Evolutionary conservation across 2,113 vertebrate genomes (phyloP).

Genomic region (Lampris megalopsis): DNA sequence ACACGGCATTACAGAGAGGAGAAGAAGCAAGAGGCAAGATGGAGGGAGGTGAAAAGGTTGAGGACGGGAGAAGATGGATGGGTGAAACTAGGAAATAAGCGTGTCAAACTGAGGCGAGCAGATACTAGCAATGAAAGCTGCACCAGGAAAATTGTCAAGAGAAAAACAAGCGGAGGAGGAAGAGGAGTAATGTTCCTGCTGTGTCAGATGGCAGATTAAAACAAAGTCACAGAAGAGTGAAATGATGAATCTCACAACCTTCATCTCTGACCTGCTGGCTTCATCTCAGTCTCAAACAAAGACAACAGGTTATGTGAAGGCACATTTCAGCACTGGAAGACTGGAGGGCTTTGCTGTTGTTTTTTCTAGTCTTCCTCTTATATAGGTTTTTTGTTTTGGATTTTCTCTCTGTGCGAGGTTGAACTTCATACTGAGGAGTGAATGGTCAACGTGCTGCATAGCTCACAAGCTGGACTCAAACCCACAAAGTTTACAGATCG

Average conservation of each 20-base stretch:
- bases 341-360: too few species aligned
- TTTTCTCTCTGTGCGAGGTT: too few species aligned
- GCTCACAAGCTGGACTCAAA: too few species aligned
- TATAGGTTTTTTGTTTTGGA: too few species aligned
- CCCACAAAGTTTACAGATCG: too few species aligned
- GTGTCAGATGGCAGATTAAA: constrained; percentile 3
- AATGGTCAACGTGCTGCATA: too few species aligned
- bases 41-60: constrained; percentile 7
- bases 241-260: constrained; percentile 65
- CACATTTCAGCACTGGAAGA: too few species aligned
- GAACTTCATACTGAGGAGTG: too few species aligned
- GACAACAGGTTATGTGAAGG: not conserved
- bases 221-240: constrained; percentile 19
- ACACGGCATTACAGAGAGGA: not conserved
- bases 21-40: not conserved
- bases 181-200: constrained; percentile 44
- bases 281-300: not conserved
- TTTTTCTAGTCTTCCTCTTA: too few species aligned
- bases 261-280: constrained; percentile 37
- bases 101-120: constrained; percentile 45
- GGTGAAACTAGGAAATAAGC: constrained; percentile 24
- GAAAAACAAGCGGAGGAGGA: constrained; percentile 35
- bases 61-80: constrained; percentile 10
- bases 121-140: constrained; percentile 28
- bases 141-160: not conserved